A percentile compares a stretch with the other conserved stretches of the same genome.
Conservation (phyloP, 2,888 invertebrate species). For the Phytoseiulus persimilis region DNA sequence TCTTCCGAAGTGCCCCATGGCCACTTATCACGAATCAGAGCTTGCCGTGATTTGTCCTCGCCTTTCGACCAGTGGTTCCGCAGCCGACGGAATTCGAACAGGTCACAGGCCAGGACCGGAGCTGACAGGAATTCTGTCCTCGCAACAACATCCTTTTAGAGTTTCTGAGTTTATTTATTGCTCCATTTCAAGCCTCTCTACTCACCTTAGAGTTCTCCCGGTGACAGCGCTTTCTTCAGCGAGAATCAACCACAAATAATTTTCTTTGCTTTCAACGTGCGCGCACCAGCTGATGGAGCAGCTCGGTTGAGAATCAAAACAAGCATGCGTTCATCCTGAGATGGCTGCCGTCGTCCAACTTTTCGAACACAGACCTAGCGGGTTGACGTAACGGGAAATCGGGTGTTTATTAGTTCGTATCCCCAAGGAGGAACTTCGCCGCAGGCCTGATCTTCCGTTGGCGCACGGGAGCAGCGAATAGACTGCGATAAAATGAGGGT, state of each 20-base stretch:
- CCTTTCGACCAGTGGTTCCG: too few species aligned
- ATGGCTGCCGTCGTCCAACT: background rate
- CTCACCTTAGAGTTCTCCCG: background rate
- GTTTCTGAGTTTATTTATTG: background rate
- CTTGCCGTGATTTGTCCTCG: too few species aligned
- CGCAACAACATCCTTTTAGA: background rate
- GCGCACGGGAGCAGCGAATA: too few species aligned
- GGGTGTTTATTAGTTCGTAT: background rate
- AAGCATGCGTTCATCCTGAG: slow-evolving; percentile 13
- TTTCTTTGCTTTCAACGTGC: background rate
- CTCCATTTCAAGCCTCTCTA: background rate
- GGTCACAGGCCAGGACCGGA: too few species aligned
- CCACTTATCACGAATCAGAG: too few species aligned
- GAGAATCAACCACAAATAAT: background rate
- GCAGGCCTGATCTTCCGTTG: too few species aligned
- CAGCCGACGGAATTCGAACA: too few species aligned
- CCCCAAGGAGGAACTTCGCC: too few species aligned
- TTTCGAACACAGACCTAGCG: slow-evolving; percentile 9
- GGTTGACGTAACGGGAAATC: background rate
- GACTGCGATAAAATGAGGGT: too few species aligned
- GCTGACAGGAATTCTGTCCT: background rate
- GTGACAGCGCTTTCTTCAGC: background rate
- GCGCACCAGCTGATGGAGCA: slow-evolving; percentile 8
- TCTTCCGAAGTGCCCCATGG: too few species aligned
- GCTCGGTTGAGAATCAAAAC: background rate